Evolutionary conservation across 2,888 invertebrate genomes (phyloP).

Genomic region (Agrilus biguttatus): DNA sequence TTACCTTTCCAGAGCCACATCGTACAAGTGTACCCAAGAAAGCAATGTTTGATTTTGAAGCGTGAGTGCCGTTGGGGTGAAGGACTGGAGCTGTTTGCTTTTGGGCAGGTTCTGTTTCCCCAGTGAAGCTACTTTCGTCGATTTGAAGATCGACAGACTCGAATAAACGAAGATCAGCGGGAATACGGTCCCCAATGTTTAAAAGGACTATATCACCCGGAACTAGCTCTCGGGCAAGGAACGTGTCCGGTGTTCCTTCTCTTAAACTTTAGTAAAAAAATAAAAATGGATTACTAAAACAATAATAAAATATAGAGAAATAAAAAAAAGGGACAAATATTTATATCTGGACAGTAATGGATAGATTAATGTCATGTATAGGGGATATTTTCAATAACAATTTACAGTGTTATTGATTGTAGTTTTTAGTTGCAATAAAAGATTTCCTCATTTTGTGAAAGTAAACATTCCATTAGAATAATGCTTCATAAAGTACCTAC

Average conservation of each 20-base stretch:
- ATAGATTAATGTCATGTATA: too few species aligned
- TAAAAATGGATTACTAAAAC: too few species aligned
- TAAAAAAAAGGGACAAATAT: not conserved
- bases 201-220: constrained; percentile 93
- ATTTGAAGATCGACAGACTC: constrained; percentile 86
- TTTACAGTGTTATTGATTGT: too few species aligned
- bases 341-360: too few species aligned
- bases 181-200: constrained; percentile 90
- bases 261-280: constrained; percentile 49
- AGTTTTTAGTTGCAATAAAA: too few species aligned
- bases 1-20: constrained; percentile 87
- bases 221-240: constrained; percentile 88
- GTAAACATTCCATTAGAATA: too few species aligned
- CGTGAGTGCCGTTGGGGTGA: constrained; percentile 41
- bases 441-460: too few species aligned
- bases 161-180: constrained; percentile 90
- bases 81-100: constrained; percentile 54
- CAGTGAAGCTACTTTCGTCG: constrained; percentile 97
- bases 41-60: constrained; percentile 72
- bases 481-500: too few species aligned
- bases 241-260: constrained; percentile 74
- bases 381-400: too few species aligned
- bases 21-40: constrained; percentile 98
- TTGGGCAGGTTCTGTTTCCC: constrained; percentile 87
- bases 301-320: constrained; percentile 2